Evolutionary conservation across 2,888 invertebrate species (phyloP).

Genomic region (Tipula helvola): DNA sequence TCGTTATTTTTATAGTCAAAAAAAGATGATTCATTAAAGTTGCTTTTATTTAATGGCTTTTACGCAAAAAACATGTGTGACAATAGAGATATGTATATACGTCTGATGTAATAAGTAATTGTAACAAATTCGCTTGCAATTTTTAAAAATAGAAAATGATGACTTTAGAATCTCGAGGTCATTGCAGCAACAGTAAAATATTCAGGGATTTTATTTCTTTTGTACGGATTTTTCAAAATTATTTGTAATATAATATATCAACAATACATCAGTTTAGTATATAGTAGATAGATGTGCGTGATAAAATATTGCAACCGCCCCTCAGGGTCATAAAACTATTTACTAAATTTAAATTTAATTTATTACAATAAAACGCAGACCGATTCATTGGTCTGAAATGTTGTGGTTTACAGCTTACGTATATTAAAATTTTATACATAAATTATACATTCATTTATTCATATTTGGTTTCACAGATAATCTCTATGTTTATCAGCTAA

Average conservation of each 20-base stretch:
- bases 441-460: not conserved
- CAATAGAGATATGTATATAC: not conserved
- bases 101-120: not conserved
- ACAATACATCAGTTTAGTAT: not conserved
- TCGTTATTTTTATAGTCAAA: not conserved
- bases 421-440: not conserved
- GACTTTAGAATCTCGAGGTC: not conserved
- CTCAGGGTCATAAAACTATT: not conserved
- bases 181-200: not conserved
- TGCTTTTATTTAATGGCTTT: not conserved
- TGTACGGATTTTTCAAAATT: not conserved
- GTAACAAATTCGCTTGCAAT: not conserved
- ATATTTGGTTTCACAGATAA: not conserved
- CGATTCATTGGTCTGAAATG: not conserved
- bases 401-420: not conserved
- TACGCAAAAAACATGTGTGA: not conserved
- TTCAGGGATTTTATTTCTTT: not conserved
- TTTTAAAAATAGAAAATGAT: not conserved
- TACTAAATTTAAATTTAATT: not conserved
- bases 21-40: not conserved
- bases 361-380: not conserved
- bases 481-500: not conserved
- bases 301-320: not conserved
- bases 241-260: not conserved
- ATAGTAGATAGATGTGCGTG: not conserved